These are phyloP conservation scores for Madoqua kirkii DNA, from an alignment of 2,113 vertebrate genomes.

Conservation along the genomic window DNA sequence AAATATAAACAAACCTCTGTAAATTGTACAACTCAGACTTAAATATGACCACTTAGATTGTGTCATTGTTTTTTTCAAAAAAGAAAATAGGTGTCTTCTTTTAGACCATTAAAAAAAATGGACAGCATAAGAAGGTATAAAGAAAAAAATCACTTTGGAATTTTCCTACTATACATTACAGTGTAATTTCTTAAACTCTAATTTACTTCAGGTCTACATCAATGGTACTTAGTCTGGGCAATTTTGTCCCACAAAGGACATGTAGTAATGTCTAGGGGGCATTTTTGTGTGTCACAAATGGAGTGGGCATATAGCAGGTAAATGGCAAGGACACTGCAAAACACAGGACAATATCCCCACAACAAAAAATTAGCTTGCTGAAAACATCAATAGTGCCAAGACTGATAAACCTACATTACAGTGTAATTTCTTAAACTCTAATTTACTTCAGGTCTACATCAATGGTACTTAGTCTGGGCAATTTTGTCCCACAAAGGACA, in stretches of 20 bases:
- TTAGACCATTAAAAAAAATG: background rate
- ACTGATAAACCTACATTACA: background rate
- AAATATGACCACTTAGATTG: background rate
- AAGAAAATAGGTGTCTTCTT: slow-evolving; percentile 15
- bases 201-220: background rate
- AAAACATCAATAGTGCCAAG: slow-evolving; percentile 14
- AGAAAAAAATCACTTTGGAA: background rate
- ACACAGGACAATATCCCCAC: background rate
- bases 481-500: background rate
- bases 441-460: background rate
- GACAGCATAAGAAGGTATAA: background rate
- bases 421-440: slow-evolving; percentile 10
- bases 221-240: background rate
- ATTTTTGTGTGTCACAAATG: background rate
- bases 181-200: slow-evolving; percentile 10
- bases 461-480: background rate
- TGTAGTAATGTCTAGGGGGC: background rate
- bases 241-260: background rate
- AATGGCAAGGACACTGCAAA: background rate
- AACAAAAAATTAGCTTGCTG: background rate
- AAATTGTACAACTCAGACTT: slow-evolving; percentile 28
- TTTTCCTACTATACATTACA: slow-evolving; percentile 3
- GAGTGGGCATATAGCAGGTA: background rate
- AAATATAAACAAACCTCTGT: slow-evolving; percentile 12
- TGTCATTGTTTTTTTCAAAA: slow-evolving; percentile 27